Base-by-base conservation (phyloP, 23 tunicate genomes). In the Phallusia fumigata region DNA sequence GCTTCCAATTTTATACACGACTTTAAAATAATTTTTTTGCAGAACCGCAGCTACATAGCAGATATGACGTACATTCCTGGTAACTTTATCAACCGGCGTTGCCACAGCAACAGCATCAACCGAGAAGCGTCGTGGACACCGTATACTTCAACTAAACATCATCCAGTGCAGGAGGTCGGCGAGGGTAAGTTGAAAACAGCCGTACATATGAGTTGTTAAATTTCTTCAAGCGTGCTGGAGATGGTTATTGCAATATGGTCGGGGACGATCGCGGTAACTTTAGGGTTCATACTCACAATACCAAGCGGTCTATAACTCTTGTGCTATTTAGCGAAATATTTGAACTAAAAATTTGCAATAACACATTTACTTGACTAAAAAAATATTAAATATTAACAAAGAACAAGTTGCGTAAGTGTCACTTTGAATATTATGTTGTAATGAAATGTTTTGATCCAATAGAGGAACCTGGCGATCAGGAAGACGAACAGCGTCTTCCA, bases 91-190 rank as follows among this genome's bases (percentile, higher is more conserved):
- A 78, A 76, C 15, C 74, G 90, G 47, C 76, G 83, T 18, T 76
- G 77, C 19, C 89, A 92, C 51, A 30, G 47, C 0, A 92, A 92
- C 89, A 87, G 87, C 47, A 86, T 92, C 28, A 92, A 92, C 86
- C 49, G 97, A n/a, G 91, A 87, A 53, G 86, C 91, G 1, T 87
- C 97, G 65, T 91, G 96, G 96, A 81, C 96, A 26, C 96, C 96
- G 0, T 91, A 91, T 80, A 76, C 79, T 0, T 30, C 91, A 32
- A 81, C 31, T 35, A 78, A 76, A 64, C 76, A 76, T 50, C 76
- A 82, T 30, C 82, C 78, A 24, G 33, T 82, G 11, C 53, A 40
- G 65, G 90, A 81, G 47, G 16, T 12, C 13, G 52, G 75, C 50
- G 83, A 80, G 6, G 44, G 83, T 80, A 52, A 19, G 26, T 13